Conservation (phyloP, 1,140 invertebrate genomes). For the Neoseiulus cucumeris region DNA sequence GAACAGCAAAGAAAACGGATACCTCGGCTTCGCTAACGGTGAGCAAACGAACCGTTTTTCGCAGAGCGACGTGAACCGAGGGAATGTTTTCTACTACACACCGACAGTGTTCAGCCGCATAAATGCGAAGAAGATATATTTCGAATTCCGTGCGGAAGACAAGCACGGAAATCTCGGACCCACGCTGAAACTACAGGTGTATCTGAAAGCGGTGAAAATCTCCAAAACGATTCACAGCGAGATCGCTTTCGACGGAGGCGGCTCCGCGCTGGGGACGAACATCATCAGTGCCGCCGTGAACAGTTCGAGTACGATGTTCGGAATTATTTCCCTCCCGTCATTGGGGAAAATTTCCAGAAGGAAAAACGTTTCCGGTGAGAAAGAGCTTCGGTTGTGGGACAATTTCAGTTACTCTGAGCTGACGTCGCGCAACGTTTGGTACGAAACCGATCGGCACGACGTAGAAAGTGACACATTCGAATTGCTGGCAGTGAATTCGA, state of each 20-base stretch:
- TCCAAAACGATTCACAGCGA: not conserved
- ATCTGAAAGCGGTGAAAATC: not conserved
- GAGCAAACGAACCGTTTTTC: not conserved
- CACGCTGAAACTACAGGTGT: not conserved
- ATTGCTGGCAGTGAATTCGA: not conserved
- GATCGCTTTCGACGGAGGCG: not conserved
- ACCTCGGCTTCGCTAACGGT: not conserved
- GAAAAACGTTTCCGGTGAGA: not conserved
- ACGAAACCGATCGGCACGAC: not conserved
- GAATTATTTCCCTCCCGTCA: not conserved
- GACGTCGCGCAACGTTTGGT: not conserved
- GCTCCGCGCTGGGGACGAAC: not conserved
- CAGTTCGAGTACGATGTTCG: not conserved
- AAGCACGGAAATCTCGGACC: not conserved
- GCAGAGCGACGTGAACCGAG: not conserved
- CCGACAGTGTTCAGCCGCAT: not conserved
- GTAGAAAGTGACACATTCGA: constrained; percentile 5
- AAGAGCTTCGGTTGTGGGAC: not conserved
- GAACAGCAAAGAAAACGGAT: not conserved
- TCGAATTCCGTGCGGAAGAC: not conserved
- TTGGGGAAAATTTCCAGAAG: not conserved
- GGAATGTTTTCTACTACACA: not conserved
- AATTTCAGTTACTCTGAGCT: not conserved
- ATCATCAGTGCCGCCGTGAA: not conserved
- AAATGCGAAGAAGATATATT: not conserved